phyloP scores from a whole-genome alignment of 1,140 invertebrate genomes.

The Cotesia chilonis region DNA sequence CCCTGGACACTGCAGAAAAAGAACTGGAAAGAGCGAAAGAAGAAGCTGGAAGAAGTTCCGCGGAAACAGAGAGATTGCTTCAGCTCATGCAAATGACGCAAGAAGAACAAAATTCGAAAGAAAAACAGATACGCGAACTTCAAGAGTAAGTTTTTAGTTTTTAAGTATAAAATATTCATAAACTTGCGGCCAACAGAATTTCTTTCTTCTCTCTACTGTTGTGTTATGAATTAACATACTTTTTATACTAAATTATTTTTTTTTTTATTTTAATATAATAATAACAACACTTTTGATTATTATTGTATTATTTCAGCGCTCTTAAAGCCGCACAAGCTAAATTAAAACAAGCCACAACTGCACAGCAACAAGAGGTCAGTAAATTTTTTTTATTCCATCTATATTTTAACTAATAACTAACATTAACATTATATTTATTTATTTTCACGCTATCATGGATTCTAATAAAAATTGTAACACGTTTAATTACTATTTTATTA shows the following conservation, averaged over 20 bases:
- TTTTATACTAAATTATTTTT: neutral
- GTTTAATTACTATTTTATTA: conserved; percentile 4
- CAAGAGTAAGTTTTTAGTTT: conserved; percentile 81
- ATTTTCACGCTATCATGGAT: conserved; percentile 38
- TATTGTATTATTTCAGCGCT: conserved; percentile 68
- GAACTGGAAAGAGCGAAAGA: conserved; percentile 77
- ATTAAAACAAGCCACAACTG: conserved; percentile 73
- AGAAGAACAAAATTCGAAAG: conserved; percentile 94
- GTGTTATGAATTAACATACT: neutral
- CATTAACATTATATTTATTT: conserved; percentile 25
- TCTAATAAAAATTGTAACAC: conserved; percentile 16
- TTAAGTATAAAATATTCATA: conserved; percentile 25
- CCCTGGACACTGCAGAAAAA: conserved; percentile 69
- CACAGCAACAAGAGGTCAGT: conserved; percentile 79
- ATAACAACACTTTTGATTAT: too few relatives aligned
- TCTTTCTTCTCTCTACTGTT: neutral
- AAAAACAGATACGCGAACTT: conserved; percentile 93
- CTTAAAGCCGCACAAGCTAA: conserved; percentile 88
- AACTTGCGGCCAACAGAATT: neutral
- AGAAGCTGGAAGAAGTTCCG: conserved; percentile 80
- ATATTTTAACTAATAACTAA: conserved; percentile 28
- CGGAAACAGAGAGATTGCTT: conserved; percentile 89
- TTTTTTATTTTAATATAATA: neutral
- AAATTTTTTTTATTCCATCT: conserved; percentile 19
- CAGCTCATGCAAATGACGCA: conserved; percentile 94